Conservation (phyloP, 2,113 vertebrate genomes). For the Gadus macrocephalus region DNA sequence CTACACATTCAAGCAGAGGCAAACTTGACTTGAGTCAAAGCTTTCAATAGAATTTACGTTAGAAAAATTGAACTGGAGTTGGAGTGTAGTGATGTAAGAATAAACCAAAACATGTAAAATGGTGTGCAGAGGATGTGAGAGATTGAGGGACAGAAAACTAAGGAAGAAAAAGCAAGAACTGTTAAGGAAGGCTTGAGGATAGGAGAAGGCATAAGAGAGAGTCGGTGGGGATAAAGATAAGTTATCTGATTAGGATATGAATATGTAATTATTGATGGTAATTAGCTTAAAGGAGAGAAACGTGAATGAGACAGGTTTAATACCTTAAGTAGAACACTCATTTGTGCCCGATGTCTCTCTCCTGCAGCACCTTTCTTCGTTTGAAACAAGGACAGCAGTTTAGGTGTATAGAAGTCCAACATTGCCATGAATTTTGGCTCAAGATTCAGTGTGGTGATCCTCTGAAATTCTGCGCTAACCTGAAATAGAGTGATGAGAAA, state of each 20-base stretch:
- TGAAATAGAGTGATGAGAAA: background rate
- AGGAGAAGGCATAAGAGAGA: background rate
- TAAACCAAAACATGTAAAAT: background rate
- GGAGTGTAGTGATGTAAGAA: background rate
- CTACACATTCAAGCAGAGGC: no score
- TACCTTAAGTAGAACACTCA: constrained; percentile 19
- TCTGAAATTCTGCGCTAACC: constrained; percentile 25
- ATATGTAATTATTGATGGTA: background rate
- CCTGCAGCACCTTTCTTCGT: constrained; percentile 18
- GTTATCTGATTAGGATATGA: background rate
- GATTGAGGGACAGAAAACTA: background rate
- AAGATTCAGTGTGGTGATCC: constrained; percentile 25
- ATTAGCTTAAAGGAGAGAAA: constrained; percentile 2
- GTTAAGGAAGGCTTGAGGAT: background rate
- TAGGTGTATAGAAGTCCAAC: no score
- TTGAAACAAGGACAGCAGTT: constrained; percentile 14
- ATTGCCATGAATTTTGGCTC: constrained; percentile 18
- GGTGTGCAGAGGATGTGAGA: constrained; percentile 6
- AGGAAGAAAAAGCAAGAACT: background rate
- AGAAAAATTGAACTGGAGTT: background rate
- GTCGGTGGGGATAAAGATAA: background rate
- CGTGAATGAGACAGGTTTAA: background rate
- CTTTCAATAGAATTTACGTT: background rate
- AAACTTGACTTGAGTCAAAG: background rate
- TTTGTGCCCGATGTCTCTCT: constrained; percentile 14